Percentiles rank a stretch among this genome's conserved stretches.
Conservation (phyloP, 2,888 invertebrate species). For the Amphipoea lucens region DNA sequence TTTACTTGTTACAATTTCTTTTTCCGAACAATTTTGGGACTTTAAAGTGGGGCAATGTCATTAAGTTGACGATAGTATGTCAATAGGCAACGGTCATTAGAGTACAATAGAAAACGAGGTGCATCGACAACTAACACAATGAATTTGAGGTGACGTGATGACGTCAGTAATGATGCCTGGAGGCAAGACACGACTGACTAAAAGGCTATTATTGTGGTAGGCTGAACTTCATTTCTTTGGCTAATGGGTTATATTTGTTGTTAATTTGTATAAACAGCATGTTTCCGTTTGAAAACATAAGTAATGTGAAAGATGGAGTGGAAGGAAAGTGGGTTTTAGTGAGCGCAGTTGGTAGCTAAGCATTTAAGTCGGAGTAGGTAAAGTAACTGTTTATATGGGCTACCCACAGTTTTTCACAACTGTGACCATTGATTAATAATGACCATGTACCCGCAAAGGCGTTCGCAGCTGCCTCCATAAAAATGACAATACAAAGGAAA, state of each 20-base stretch:
- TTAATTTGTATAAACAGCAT: neutral
- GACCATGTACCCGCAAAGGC: neutral
- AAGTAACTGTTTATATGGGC: neutral
- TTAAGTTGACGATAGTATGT: constrained; percentile 53
- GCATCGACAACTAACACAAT: constrained; percentile 54
- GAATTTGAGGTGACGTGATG: constrained; percentile 31
- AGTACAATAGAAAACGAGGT: constrained; percentile 52
- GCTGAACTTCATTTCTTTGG: constrained; percentile 7
- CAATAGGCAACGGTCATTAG: constrained; percentile 59
- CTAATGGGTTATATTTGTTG: neutral
- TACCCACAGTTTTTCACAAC: neutral
- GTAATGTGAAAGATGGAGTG: neutral
- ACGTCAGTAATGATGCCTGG: constrained; percentile 25
- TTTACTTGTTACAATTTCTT: constrained; percentile 42
- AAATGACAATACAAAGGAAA: neutral
- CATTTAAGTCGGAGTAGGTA: neutral
- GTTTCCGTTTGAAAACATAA: neutral
- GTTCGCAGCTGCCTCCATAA: neutral
- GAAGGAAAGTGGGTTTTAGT: neutral
- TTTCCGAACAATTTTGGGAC: constrained; percentile 43
- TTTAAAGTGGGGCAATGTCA: constrained; percentile 53
- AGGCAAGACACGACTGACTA: constrained; percentile 15
- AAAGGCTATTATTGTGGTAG: constrained; percentile 22
- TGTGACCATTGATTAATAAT: neutral
- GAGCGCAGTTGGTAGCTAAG: neutral